phyloP scores from a whole-genome alignment of 1,140 invertebrate species.

The Kradibia gibbosae region DNA sequence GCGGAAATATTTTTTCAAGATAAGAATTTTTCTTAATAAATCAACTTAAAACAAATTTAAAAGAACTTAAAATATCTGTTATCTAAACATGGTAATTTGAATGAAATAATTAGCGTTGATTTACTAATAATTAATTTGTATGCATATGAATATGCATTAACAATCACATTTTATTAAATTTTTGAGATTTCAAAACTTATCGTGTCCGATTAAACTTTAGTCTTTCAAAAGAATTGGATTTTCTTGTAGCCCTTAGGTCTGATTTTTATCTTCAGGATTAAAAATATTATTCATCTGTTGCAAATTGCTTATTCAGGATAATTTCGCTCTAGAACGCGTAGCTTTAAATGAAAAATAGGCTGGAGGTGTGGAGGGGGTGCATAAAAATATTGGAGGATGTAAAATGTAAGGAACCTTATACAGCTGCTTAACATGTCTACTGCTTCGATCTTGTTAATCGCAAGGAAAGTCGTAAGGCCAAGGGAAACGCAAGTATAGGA shows the following conservation, averaged over 20 bases:
- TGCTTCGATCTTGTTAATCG: neutral
- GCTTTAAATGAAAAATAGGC: neutral
- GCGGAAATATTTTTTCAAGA: no score
- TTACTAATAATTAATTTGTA: no score
- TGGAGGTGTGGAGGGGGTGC: neutral
- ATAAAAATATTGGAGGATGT: no score
- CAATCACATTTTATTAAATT: no score
- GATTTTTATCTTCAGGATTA: neutral
- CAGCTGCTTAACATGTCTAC: neutral
- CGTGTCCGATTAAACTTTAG: neutral
- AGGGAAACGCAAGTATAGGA: neutral
- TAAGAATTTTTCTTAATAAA: no score
- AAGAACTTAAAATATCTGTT: no score
- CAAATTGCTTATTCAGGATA: neutral
- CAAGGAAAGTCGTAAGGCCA: neutral
- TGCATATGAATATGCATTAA: no score
- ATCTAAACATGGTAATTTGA: no score
- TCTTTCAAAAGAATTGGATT: neutral
- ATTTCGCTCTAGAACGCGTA: neutral
- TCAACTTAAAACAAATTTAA: no score
- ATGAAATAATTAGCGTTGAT: no score
- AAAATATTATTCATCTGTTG: neutral
- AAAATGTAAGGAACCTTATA: no score
- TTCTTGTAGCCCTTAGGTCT: neutral
- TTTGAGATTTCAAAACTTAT: no score